Evolutionary conservation across 1,140 invertebrate genomes (phyloP).

Genomic region (Caenorhabditis briggsae): DNA sequence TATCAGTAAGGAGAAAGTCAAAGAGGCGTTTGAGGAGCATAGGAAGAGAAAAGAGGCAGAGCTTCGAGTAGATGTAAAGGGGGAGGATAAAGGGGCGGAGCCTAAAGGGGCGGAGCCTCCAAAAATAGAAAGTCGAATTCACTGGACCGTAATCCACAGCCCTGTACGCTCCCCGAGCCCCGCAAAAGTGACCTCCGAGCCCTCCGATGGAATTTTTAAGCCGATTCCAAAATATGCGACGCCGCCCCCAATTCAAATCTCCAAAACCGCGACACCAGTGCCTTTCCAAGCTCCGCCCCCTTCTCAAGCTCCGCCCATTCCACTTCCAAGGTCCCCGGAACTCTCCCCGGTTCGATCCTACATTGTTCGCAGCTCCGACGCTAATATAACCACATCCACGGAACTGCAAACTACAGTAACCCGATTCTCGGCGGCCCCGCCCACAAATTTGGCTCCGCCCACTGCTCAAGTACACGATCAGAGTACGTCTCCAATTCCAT

Average conservation of each 20-base stretch:
- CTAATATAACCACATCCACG: neutral
- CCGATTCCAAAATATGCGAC: slow-evolving; percentile 32
- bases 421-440: neutral
- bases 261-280: neutral
- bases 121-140: slow-evolving; percentile 55
- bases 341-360: neutral
- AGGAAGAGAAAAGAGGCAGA: neutral
- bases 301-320: neutral
- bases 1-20: slow-evolving; percentile 36
- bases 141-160: slow-evolving; percentile 58
- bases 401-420: slow-evolving; percentile 42
- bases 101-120: slow-evolving; percentile 2
- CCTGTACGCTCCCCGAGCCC: slow-evolving; percentile 19
- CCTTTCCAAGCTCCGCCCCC: neutral
- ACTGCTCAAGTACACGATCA: slow-evolving; percentile 22
- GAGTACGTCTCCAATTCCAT: slow-evolving; percentile 54
- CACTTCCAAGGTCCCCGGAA: neutral
- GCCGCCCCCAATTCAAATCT: neutral
- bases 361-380: neutral
- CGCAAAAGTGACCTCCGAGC: slow-evolving; percentile 14
- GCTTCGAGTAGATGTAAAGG: neutral
- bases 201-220: neutral
- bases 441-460: neutral
- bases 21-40: slow-evolving; percentile 18
- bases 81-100: neutral